These are phyloP conservation scores for Yponomeuta malinellus DNA, from an alignment of 2,888 invertebrate species.

Conservation along the genomic window DNA sequence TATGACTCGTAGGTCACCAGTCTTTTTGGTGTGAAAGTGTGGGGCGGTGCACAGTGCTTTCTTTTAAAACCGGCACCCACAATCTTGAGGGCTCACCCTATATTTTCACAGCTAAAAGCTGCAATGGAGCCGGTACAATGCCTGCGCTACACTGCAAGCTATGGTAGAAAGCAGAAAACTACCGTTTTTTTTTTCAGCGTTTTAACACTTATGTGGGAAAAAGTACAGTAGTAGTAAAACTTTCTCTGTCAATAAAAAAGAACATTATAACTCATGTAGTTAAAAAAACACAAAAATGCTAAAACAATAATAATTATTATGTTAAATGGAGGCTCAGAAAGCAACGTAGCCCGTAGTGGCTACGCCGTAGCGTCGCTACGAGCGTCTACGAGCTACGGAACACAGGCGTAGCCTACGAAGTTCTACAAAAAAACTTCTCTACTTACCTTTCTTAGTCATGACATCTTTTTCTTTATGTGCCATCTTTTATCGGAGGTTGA, in stretches of 20 bases:
- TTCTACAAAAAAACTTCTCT: no score
- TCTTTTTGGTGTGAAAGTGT: not conserved
- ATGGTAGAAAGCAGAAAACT: slow-evolving; percentile 6
- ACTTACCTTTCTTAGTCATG: no score
- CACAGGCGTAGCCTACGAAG: not conserved
- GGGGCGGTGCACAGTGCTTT: not conserved
- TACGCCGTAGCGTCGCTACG: not conserved
- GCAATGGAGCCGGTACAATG: slow-evolving; percentile 33
- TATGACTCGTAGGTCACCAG: not conserved
- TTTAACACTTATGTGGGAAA: no score
- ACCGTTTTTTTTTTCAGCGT: no score
- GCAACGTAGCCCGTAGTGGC: not conserved
- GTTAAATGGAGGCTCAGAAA: no score
- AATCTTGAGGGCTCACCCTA: slow-evolving; percentile 27
- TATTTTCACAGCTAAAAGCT: slow-evolving; percentile 71
- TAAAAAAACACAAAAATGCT: no score
- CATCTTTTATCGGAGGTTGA: no score
- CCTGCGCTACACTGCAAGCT: slow-evolving; percentile 19
- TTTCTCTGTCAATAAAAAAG: no score
- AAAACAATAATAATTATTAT: no score
- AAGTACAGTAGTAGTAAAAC: no score
- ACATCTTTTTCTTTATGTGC: no score
- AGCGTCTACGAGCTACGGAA: not conserved
- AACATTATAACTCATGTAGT: no score
- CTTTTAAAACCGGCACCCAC: slow-evolving; percentile 14